phyloP scores from a whole-genome alignment of 2,888 invertebrate species.

The Drosophila birchii region DNA sequence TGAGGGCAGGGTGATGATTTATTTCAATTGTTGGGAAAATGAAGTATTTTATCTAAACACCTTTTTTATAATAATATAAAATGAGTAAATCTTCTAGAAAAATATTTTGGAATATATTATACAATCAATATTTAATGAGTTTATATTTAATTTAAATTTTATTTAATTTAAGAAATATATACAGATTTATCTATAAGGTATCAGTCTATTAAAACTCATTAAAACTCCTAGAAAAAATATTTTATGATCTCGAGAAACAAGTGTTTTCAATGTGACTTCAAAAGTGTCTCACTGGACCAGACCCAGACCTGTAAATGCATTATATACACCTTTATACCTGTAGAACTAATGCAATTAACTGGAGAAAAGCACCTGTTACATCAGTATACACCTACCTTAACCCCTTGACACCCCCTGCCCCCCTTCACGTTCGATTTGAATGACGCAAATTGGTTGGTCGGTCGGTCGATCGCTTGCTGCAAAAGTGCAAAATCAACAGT shows the following conservation, averaged over 20 bases:
- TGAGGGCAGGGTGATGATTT: background rate
- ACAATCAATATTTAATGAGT: too few relatives aligned
- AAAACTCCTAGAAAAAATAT: fast-evolving
- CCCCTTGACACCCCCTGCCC: background rate
- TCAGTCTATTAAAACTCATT: background rate
- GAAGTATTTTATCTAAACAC: too few relatives aligned
- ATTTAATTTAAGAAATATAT: too few relatives aligned
- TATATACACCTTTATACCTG: background rate
- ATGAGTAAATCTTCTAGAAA: background rate
- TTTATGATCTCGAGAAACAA: background rate
- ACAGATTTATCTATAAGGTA: background rate
- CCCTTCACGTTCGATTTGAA: slow-evolving; percentile 65
- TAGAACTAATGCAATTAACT: slow-evolving; percentile 30
- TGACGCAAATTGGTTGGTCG: slow-evolving; percentile 63
- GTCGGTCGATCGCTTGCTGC: slow-evolving; percentile 34
- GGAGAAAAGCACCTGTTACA: slow-evolving; percentile 22
- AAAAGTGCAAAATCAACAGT: slow-evolving; percentile 59
- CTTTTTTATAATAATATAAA: background rate
- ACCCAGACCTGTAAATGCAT: background rate
- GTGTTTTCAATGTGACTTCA: background rate
- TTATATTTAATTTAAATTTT: too few relatives aligned
- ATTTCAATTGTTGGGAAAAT: background rate
- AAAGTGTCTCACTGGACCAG: background rate
- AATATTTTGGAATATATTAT: too few relatives aligned
- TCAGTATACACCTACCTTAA: background rate